Evolutionary conservation across 1,140 invertebrate species (phyloP), one percentile per base, ranked within the genome.

Genomic region (Wasmannia auropunctata): DNA sequence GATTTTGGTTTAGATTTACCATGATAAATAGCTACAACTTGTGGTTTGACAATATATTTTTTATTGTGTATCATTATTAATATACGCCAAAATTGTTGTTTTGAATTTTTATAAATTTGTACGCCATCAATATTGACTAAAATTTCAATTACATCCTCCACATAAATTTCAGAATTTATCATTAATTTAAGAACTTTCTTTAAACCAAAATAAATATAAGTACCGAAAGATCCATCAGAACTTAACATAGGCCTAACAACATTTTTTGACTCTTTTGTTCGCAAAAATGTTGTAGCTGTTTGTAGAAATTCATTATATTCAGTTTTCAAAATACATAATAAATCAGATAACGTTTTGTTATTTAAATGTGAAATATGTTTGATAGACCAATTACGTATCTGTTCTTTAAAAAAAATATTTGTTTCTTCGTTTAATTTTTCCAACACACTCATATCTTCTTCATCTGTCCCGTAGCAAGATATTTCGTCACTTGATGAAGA

Each of bases 201-300:
- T 37, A 37, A 63, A 63, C 60, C 60, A n/a, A 63, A 63, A 63
- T 37, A 34, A n/a, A 63, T 63, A 8, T 63, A 63, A 63, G 19
- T 37, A 37, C 31, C 31, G 4, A 63, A 63, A 58, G 25, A 28
- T 28, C 11, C 56, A 28, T 28, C 28, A 16, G 0, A 4, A 28
- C 56, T 3, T 63, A 63, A 63, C 31, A 63, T 63, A 28, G 4
- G 11, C 2, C 28, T 37, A 10, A 63, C 60, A 28, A 1, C 4
- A n/a, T 63, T 63, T 63, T 63, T 63, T 63, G 60, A 34, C 2
- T 7, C 7, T 34, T 63, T 63, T 37, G 31, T 62, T 34, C 8
- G 60, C 2, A 63, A 3, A 63, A 63, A 63, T 63, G 60, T 63
- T 63, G 6, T 19, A 63, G 31, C 60, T 31, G 60, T 37, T 10